phyloP scores from a whole-genome alignment of 2,797 vertebrate genomes.

The Sebastes baramenuke region DNA sequence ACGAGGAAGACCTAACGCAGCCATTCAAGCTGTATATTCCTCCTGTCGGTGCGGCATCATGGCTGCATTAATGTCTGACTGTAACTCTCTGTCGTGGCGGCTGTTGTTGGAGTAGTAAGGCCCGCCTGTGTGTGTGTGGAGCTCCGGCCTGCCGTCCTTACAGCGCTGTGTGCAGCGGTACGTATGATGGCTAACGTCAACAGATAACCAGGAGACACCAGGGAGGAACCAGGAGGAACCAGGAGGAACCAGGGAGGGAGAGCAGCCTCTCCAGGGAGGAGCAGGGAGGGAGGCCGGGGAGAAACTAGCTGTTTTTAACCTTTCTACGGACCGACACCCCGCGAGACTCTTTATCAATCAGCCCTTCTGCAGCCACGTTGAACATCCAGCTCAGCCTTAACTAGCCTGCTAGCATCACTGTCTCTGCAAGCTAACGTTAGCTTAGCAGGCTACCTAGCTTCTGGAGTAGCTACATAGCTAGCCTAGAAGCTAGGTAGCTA shows the following conservation, averaged over 20 bases:
- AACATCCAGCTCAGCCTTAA: background rate
- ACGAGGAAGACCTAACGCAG: slow-evolving; percentile 14
- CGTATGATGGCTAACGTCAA: slow-evolving; percentile 29
- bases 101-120: slow-evolving; percentile 21
- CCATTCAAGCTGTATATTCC: background rate
- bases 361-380: background rate
- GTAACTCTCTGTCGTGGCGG: background rate
- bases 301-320: background rate
- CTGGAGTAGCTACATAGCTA: too few species aligned
- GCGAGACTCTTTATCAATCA: background rate
- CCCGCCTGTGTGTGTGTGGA: slow-evolving; percentile 21
- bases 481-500: too few species aligned
- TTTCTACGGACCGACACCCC: background rate
- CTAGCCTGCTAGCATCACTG: slow-evolving; percentile 47
- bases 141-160: slow-evolving; percentile 47
- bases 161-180: slow-evolving; percentile 49
- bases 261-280: slow-evolving; percentile 21
- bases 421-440: slow-evolving; percentile 43
- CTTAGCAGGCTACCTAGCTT: background rate
- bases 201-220: background rate
- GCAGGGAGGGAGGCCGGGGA: background rate
- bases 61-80: background rate
- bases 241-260: slow-evolving; percentile 29
- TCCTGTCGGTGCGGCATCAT: slow-evolving; percentile 25
- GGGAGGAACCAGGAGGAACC: slow-evolving; percentile 11